These are phyloP conservation scores for Sebastolobus alascanus DNA, from an alignment of 2,797 vertebrate genomes.

Conservation along the genomic window DNA sequence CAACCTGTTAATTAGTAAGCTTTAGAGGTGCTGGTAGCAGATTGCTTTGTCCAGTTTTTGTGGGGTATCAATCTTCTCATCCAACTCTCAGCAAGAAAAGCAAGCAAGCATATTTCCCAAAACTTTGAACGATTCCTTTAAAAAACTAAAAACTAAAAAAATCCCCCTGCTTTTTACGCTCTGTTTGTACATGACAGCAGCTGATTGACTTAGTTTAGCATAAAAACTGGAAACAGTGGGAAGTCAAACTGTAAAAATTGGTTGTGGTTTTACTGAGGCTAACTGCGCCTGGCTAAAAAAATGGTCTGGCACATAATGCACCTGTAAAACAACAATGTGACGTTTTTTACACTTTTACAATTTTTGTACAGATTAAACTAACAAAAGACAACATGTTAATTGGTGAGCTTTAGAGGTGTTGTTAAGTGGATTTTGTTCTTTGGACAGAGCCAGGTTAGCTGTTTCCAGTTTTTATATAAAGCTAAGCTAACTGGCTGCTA, in stretches of 20 bases:
- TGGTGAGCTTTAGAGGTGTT: not conserved
- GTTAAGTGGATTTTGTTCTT: not conserved
- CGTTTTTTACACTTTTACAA: not conserved
- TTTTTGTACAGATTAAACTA: not conserved
- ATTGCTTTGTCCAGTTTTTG: not conserved
- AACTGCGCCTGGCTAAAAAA: not conserved
- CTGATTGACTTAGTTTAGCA: not conserved
- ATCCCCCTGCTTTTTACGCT: not conserved
- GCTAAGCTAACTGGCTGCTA: too few species aligned
- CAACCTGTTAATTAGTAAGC: not conserved
- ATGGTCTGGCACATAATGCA: not conserved
- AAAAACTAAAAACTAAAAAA: not conserved
- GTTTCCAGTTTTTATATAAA: too few species aligned
- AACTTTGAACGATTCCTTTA: not conserved
- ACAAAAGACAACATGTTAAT: not conserved
- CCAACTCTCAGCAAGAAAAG: not conserved
- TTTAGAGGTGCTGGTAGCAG: too few species aligned
- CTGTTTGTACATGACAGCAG: not conserved
- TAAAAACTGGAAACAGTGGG: not conserved
- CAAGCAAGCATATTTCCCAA: not conserved
- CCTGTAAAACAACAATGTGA: not conserved
- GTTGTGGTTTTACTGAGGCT: not conserved
- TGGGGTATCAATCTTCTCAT: not conserved
- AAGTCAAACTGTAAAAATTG: not conserved
- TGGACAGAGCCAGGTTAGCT: not conserved